phyloP scores from a whole-genome alignment of 2,888 invertebrate species.

The Stenolophus ochropezus region DNA sequence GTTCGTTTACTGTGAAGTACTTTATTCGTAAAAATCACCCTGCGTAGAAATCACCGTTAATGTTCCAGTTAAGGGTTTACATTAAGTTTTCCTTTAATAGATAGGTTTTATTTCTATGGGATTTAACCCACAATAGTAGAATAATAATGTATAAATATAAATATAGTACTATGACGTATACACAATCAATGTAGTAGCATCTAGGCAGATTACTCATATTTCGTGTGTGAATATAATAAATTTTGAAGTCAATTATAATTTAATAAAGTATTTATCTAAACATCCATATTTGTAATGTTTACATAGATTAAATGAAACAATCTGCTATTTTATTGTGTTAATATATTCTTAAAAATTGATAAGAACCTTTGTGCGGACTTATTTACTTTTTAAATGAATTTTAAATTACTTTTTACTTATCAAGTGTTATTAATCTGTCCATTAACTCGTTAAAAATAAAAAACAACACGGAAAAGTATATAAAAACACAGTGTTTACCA shows the following conservation, averaged over 20 bases:
- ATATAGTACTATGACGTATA: not conserved
- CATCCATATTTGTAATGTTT: slow-evolving; percentile 15
- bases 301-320: slow-evolving; percentile 20
- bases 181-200: not conserved
- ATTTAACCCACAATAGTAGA: no score
- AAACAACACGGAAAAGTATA: slow-evolving; percentile 8
- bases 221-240: not conserved
- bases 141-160: no score
- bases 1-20: no score
- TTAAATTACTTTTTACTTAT: slow-evolving; percentile 44
- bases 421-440: slow-evolving; percentile 28
- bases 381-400: slow-evolving; percentile 43
- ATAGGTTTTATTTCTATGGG: no score
- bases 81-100: no score
- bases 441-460: slow-evolving; percentile 31
- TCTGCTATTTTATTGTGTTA: slow-evolving; percentile 11
- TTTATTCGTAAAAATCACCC: no score
- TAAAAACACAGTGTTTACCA: slow-evolving; percentile 9
- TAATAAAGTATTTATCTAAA: slow-evolving; percentile 7
- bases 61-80: no score
- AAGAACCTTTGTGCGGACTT: slow-evolving; percentile 10
- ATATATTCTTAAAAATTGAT: slow-evolving; percentile 39
- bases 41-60: no score
- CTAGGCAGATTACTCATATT: not conserved
- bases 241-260: not conserved